Evolutionary conservation across 2,888 invertebrate species (phyloP).

Genomic region (Oscheius sp.): DNA sequence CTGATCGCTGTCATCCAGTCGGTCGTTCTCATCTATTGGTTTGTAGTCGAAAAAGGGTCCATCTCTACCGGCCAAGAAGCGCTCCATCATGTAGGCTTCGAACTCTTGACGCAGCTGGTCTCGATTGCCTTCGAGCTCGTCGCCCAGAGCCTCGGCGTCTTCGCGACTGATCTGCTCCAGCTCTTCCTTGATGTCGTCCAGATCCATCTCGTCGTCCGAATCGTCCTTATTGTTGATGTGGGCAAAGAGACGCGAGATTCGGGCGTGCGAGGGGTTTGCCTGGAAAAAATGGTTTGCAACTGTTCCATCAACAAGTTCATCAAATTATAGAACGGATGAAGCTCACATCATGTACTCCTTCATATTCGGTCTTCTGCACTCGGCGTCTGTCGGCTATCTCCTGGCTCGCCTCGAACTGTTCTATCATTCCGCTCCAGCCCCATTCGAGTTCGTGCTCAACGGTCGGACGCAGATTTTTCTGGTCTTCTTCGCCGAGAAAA

Average conservation of each 20-base stretch:
- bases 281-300: background rate
- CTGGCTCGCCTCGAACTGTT: slow-evolving; percentile 59
- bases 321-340: background rate
- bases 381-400: slow-evolving; percentile 58
- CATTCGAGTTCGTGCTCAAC: slow-evolving; percentile 43
- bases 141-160: slow-evolving; percentile 48
- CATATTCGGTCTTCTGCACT: slow-evolving; percentile 56
- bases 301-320: no score
- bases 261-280: slow-evolving; percentile 13
- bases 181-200: slow-evolving; percentile 46
- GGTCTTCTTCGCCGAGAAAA: slow-evolving; percentile 81
- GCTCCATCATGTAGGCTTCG: slow-evolving; percentile 62
- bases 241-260: slow-evolving; percentile 26
- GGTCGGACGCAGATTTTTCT: slow-evolving; percentile 63
- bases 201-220: slow-evolving; percentile 40
- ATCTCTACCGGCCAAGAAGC: slow-evolving; percentile 67
- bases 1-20: slow-evolving; percentile 42
- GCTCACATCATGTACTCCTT: slow-evolving; percentile 36
- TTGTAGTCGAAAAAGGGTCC: slow-evolving; percentile 64
- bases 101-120: slow-evolving; percentile 62
- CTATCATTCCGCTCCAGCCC: slow-evolving; percentile 59
- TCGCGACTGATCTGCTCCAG: slow-evolving; percentile 44
- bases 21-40: slow-evolving; percentile 41
- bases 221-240: slow-evolving; percentile 33
- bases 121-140: slow-evolving; percentile 47